phyloP scores from a whole-genome alignment of 2,113 vertebrate species.

The Sapayoa aenigma region DNA sequence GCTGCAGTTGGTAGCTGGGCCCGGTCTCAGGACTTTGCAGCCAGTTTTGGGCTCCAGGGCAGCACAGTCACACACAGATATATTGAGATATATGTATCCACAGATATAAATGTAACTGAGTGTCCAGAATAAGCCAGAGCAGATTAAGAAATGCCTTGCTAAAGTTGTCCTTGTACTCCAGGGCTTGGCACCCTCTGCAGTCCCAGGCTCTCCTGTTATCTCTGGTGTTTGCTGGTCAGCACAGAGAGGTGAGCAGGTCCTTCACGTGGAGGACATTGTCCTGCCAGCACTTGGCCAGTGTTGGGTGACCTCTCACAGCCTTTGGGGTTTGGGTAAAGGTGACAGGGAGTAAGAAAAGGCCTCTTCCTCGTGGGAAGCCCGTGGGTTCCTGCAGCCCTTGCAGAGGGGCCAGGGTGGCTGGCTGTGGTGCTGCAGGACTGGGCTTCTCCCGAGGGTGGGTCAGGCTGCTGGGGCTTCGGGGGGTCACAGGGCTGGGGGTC shows the following conservation, averaged over 20 bases:
- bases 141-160: not conserved
- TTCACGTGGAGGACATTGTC: not conserved
- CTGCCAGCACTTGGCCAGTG: not conserved
- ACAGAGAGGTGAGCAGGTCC: not conserved
- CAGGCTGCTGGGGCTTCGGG: no score
- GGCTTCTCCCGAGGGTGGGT: not conserved
- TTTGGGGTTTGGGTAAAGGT: not conserved
- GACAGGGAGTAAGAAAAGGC: rapidly evolving
- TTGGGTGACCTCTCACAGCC: rapidly evolving
- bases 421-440: not conserved
- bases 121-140: not conserved
- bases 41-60: rapidly evolving
- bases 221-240: not conserved
- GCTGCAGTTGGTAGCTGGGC: not conserved
- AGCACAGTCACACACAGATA: no score
- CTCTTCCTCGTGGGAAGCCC: rapidly evolving
- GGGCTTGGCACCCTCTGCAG: not conserved
- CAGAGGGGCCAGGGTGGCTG: rapidly evolving
- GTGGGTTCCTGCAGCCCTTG: rapidly evolving
- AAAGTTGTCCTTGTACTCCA: not conserved
- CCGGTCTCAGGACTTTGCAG: not conserved
- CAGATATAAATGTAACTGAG: not conserved
- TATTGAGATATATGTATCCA: not conserved
- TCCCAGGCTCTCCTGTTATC: rapidly evolving
- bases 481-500: no score